Evolutionary conservation across 2,888 invertebrate species (phyloP), one percentile per base, ranked within the genome.

Genomic region (Dascillus cervinus): DNA sequence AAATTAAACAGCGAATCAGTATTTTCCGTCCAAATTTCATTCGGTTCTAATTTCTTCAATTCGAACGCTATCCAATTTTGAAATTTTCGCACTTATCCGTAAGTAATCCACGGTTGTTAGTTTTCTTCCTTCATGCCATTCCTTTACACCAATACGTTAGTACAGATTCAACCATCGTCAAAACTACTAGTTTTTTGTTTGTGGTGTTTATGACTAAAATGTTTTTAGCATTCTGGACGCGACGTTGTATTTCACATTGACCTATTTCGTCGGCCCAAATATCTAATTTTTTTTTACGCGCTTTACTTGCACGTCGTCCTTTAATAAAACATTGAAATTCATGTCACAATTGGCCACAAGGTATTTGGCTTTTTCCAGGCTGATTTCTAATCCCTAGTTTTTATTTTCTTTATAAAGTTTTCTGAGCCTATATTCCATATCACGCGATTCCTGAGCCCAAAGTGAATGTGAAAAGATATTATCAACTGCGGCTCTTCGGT

Each of bases 111-210:
- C 4, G 3, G 4, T 14, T 3, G 15, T n/a, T 17, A 27, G 15
- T 27, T 4, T 3, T 27, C 19, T 9, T 19, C 12, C 15, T 28
- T 6, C 19, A 11, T 1, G 13, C 9, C 21, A 11, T 20, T 2
- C 11, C 21, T 3, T 28, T 21, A 20, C 28, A 14, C 5, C 3
- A 14, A 9, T 26, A 26, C 1, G 20, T 20, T 11, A 21, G 12
- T 2, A 21, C 21, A 10, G 21, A n/a, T 20, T 28, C 21, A 3
- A 20, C 21, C 20, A 28, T 28, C 12, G 13, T 4, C 21, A 12
- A 13, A 9, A 15, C 27, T 3, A 14, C 19, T 17, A 10, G 3
- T 11, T 13, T 13, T 25, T 25, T 13, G 25, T 25, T 13, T 13
- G 10, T 25, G 13, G 12, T 9, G 13, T 9, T 17, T 17, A 17